phyloP scores from a whole-genome alignment of 53 echinoderm and acorn worm species.

The Stichopus horrens region DNA sequence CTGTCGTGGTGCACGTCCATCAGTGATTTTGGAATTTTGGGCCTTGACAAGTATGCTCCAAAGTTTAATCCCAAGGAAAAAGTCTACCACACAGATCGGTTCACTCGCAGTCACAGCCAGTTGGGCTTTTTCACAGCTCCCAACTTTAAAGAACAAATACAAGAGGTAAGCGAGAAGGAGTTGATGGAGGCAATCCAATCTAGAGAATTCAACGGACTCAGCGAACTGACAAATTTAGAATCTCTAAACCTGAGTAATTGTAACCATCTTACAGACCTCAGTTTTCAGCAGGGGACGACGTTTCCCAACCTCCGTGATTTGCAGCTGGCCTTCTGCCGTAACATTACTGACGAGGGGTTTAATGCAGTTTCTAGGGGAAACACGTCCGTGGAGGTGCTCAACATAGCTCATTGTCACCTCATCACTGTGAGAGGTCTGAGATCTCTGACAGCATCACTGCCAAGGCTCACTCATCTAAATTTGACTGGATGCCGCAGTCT shows the following conservation, averaged over 20 bases:
- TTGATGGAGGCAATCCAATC: constrained; percentile 52
- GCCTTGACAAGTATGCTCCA: constrained; percentile 79
- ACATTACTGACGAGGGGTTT: constrained; percentile 77
- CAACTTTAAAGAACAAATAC: constrained; percentile 74
- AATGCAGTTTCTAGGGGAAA: constrained; percentile 62
- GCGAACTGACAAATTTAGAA: constrained; percentile 61
- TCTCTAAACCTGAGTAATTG: constrained; percentile 78
- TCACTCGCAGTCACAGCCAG: constrained; percentile 86
- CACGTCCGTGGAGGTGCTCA: constrained; percentile 67
- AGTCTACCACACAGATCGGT: constrained; percentile 66
- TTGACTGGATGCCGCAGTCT: constrained; percentile 77
- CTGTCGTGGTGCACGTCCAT: constrained; percentile 92
- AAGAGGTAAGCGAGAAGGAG: constrained; percentile 61
- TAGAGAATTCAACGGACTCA: constrained; percentile 47
- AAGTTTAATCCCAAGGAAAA: constrained; percentile 58
- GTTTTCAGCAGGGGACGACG: constrained; percentile 61
- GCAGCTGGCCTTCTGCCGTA: constrained; percentile 80
- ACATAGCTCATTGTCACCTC: constrained; percentile 71
- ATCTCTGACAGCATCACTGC: constrained; percentile 38
- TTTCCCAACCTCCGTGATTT: constrained; percentile 74
- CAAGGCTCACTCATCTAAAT: constrained; percentile 62
- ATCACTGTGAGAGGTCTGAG: constrained; percentile 66
- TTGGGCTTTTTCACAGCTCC: constrained; percentile 89
- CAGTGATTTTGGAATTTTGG: constrained; percentile 91
- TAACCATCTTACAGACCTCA: constrained; percentile 77